These are phyloP conservation scores for Diaphora mendica DNA, from an alignment of 2,888 invertebrate species.

Conservation along the genomic window DNA sequence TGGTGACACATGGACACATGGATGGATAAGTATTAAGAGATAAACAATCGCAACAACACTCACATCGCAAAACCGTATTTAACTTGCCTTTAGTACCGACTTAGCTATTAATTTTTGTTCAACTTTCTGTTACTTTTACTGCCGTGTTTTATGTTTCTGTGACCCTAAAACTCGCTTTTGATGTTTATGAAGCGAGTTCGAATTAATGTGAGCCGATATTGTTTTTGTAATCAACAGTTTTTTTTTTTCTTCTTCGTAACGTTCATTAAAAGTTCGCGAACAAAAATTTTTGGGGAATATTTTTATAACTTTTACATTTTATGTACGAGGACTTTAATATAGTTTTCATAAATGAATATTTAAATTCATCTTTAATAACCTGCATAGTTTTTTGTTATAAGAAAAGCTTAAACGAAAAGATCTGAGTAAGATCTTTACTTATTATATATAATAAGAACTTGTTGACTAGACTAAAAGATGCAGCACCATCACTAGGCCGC, in stretches of 20 bases:
- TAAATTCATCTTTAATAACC: background rate
- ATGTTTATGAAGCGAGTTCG: conserved; percentile 61
- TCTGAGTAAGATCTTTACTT: too few relatives aligned
- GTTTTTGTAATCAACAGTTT: conserved; percentile 50
- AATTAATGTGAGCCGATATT: conserved; percentile 63
- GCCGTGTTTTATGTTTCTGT: conserved; percentile 63
- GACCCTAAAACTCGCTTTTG: conserved; percentile 62
- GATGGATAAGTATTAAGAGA: background rate
- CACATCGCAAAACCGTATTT: conserved; percentile 14
- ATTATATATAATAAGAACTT: too few relatives aligned
- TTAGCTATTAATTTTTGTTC: conserved; percentile 63
- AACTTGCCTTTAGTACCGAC: conserved; percentile 10
- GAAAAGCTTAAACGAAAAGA: too few relatives aligned
- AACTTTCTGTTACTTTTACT: conserved; percentile 67
- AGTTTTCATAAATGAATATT: background rate
- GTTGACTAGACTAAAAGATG: too few relatives aligned
- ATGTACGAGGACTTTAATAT: background rate
- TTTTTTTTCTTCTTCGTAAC: conserved; percentile 35
- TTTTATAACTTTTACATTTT: conserved; percentile 15
- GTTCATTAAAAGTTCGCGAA: conserved; percentile 46
- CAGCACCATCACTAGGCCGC: too few relatives aligned
- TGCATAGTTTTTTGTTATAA: background rate
- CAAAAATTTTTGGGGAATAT: conserved; percentile 25
- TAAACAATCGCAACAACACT: background rate
- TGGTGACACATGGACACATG: too few relatives aligned